Evolutionary conservation across 2,888 invertebrate species (phyloP).

Genomic region (Lacanobia oleracea): DNA sequence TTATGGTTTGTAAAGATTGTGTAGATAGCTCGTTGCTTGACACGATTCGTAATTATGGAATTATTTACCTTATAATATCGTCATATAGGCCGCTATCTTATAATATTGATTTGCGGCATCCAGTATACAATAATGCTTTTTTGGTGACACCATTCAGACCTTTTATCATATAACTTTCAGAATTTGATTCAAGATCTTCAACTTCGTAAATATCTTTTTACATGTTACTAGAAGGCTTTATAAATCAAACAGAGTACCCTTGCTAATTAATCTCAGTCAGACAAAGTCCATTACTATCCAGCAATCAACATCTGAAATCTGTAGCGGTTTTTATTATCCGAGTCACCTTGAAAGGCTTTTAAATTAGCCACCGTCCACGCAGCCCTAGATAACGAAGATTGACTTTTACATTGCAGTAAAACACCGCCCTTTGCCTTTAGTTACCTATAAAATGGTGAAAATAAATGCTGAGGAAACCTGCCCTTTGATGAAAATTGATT

Average conservation of each 20-base stretch:
- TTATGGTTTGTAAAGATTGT: constrained; percentile 35
- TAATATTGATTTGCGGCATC: not conserved
- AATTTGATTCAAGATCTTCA: no score
- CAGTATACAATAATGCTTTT: not conserved
- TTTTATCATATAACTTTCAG: no score
- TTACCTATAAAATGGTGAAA: constrained; percentile 57
- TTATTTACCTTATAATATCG: not conserved
- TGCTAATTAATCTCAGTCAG: not conserved
- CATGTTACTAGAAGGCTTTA: not conserved
- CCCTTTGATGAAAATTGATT: constrained; percentile 63
- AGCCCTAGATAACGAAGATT: constrained; percentile 76
- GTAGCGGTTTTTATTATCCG: constrained; percentile 32
- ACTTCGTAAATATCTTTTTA: not conserved
- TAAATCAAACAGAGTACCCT: not conserved
- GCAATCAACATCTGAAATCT: constrained; percentile 34
- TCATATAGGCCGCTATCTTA: no score
- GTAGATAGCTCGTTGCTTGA: not conserved
- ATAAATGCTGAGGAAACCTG: constrained; percentile 47
- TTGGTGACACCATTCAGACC: not conserved
- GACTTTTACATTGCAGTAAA: constrained; percentile 77
- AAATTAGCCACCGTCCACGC: constrained; percentile 68
- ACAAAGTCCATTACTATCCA: constrained; percentile 8
- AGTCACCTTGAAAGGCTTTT: constrained; percentile 68
- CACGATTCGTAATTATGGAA: not conserved
- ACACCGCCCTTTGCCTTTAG: constrained; percentile 58